Percentiles rank a stretch among this genome's conserved stretches.
phyloP scores from a whole-genome alignment of 2,888 invertebrate species.

The Aspidiotus destructor region DNA sequence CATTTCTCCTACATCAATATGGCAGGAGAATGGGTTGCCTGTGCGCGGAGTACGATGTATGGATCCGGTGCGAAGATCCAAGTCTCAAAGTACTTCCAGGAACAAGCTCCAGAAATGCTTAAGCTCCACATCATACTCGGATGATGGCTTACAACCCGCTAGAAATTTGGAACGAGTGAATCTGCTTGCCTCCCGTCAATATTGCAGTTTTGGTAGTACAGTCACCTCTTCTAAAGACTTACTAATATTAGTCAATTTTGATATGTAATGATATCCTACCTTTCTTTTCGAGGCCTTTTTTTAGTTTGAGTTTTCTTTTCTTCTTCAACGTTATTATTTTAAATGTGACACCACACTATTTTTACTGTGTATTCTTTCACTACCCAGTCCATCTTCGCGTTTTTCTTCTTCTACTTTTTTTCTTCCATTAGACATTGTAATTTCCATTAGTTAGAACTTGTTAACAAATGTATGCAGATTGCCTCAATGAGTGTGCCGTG shows the following conservation, averaged over 20 bases:
- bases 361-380: too few relatives aligned
- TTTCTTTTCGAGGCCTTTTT: not conserved
- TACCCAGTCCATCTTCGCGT: too few relatives aligned
- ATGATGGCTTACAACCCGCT: slow-evolving; percentile 44
- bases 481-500: too few relatives aligned
- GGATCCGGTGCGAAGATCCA: slow-evolving; percentile 32
- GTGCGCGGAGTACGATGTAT: slow-evolving; percentile 22
- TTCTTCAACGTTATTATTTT: not conserved
- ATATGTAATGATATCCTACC: slow-evolving; percentile 4
- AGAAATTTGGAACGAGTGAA: slow-evolving; percentile 44
- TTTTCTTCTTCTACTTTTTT: too few relatives aligned
- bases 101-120: slow-evolving; percentile 83
- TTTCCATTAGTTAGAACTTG: too few relatives aligned
- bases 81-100: slow-evolving; percentile 41
- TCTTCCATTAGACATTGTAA: too few relatives aligned
- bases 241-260: not conserved
- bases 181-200: slow-evolving; percentile 77
- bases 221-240: slow-evolving; percentile 46
- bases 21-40: slow-evolving; percentile 33
- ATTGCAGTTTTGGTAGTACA: slow-evolving; percentile 93
- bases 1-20: slow-evolving; percentile 51
- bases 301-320: slow-evolving; percentile 7
- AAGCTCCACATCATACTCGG: slow-evolving; percentile 76
- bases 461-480: too few relatives aligned
- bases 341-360: not conserved